phyloP scores from a whole-genome alignment of 2,113 vertebrate genomes.

The Brachypteracias leptosomus region DNA sequence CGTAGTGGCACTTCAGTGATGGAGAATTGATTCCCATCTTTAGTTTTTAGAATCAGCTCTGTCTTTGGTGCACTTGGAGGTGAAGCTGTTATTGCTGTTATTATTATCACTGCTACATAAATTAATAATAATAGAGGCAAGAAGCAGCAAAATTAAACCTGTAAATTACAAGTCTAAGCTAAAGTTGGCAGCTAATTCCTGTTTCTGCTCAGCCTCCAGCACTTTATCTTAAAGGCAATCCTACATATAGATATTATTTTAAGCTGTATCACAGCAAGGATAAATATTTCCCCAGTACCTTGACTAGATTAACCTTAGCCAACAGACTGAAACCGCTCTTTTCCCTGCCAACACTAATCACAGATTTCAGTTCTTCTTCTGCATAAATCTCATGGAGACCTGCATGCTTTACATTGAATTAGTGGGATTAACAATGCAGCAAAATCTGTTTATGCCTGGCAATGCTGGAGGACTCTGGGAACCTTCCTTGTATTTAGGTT shows the following conservation, averaged over 20 bases:
- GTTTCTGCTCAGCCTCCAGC: not conserved
- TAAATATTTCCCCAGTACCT: slow-evolving; percentile 31
- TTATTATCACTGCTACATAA: slow-evolving; percentile 25
- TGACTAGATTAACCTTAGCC: slow-evolving; percentile 38
- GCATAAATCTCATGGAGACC: not conserved
- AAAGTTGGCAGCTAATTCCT: not conserved
- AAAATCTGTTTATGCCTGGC: not conserved
- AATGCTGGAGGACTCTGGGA: not conserved
- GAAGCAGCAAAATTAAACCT: slow-evolving; percentile 34
- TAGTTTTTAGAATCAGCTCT: not conserved
- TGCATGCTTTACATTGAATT: not conserved
- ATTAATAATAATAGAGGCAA: slow-evolving; percentile 39
- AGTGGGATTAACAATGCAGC: slow-evolving; percentile 24
- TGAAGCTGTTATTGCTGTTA: not conserved
- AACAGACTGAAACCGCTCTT: slow-evolving; percentile 27
- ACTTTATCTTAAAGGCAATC: slow-evolving; percentile 27
- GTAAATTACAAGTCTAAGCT: slow-evolving; percentile 36
- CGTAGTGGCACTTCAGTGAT: not conserved
- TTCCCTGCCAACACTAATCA: slow-evolving; percentile 12
- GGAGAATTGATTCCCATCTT: not conserved
- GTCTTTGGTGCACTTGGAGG: not conserved
- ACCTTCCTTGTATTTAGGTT: not conserved
- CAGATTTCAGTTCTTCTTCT: not conserved
- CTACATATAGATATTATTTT: slow-evolving; percentile 9
- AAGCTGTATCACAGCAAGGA: slow-evolving; percentile 26